Evolutionary conservation across 2,797 vertebrate species (phyloP).

Genomic region (Bovichtus variegatus): DNA sequence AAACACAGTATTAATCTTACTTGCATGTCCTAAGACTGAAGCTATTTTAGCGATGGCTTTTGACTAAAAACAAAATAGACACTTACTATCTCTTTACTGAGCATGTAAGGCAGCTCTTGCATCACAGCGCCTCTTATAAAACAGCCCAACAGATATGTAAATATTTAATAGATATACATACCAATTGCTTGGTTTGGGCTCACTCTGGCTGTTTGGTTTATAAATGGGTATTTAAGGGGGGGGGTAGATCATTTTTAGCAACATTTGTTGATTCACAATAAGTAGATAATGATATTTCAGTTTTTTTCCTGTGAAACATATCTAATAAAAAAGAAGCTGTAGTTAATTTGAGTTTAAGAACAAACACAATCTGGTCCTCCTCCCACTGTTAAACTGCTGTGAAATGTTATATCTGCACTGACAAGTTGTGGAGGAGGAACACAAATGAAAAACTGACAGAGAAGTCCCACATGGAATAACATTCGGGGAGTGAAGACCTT

Average conservation of each 20-base stretch:
- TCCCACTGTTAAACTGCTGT: constrained; percentile 35
- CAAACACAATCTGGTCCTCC: constrained; percentile 31
- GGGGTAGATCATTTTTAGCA: constrained; percentile 44
- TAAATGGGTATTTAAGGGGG: constrained; percentile 25
- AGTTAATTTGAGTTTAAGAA: constrained; percentile 20
- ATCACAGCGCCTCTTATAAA: constrained; percentile 43
- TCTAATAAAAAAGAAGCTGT: constrained; percentile 49
- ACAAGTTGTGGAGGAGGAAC: constrained; percentile 42
- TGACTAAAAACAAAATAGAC: constrained; percentile 36
- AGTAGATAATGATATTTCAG: constrained; percentile 40
- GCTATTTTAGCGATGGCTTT: constrained; percentile 34
- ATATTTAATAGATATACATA: constrained; percentile 63
- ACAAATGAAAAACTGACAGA: constrained; percentile 33
- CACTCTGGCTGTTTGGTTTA: constrained; percentile 38
- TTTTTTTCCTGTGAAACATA: constrained; percentile 37
- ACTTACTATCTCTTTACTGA: constrained; percentile 5
- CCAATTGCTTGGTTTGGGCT: constrained; percentile 31
- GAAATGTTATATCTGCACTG: constrained; percentile 57
- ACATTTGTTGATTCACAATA: constrained; percentile 38
- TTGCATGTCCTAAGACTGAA: constrained; percentile 17
- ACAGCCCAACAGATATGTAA: constrained; percentile 58
- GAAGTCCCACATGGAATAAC: constrained; percentile 28
- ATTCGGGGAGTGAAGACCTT: not conserved
- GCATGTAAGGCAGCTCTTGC: constrained; percentile 17
- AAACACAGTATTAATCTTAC: constrained; percentile 4